These are phyloP conservation scores for Paramisgurnus dabryanus DNA, from an alignment of 2,113 vertebrate species.

Conservation along the genomic window DNA sequence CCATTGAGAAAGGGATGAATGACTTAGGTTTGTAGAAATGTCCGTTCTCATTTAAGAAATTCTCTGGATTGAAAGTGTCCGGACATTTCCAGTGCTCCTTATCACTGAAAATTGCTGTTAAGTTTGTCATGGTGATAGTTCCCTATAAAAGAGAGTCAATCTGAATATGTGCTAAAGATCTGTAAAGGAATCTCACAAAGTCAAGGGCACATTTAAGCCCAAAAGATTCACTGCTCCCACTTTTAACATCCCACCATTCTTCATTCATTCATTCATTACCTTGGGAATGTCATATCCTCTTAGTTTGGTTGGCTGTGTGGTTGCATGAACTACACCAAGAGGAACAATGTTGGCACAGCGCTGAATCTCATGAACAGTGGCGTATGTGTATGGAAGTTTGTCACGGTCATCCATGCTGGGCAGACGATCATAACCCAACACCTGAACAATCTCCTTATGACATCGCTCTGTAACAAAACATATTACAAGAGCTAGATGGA, in stretches of 20 bases:
- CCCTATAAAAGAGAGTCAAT: slow-evolving; percentile 55
- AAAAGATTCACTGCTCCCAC: not conserved
- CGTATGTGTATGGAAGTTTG: slow-evolving; percentile 44
- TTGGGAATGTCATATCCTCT: slow-evolving; percentile 48
- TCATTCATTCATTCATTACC: slow-evolving; percentile 25
- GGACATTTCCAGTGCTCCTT: slow-evolving; percentile 74
- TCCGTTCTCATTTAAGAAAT: slow-evolving; percentile 68
- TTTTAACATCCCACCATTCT: not conserved
- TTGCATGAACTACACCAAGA: slow-evolving; percentile 17
- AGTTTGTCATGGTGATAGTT: slow-evolving; percentile 67
- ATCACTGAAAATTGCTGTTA: slow-evolving; percentile 66
- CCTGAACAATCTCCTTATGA: slow-evolving; percentile 52
- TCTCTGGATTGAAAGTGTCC: slow-evolving; percentile 71
- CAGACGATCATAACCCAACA: slow-evolving; percentile 46
- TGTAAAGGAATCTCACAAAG: no score
- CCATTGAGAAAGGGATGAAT: slow-evolving; percentile 51
- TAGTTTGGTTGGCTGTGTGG: slow-evolving; percentile 34
- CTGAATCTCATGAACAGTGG: slow-evolving; percentile 57
- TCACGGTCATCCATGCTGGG: slow-evolving; percentile 54
- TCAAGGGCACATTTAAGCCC: no score
- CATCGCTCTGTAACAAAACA: slow-evolving; percentile 39
- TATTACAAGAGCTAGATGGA: no score
- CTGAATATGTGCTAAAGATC: no score
- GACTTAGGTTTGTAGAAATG: slow-evolving; percentile 40
- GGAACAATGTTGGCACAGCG: slow-evolving; percentile 49